Conservation (phyloP, 2,888 invertebrate species). For the Sycophila texana region DNA sequence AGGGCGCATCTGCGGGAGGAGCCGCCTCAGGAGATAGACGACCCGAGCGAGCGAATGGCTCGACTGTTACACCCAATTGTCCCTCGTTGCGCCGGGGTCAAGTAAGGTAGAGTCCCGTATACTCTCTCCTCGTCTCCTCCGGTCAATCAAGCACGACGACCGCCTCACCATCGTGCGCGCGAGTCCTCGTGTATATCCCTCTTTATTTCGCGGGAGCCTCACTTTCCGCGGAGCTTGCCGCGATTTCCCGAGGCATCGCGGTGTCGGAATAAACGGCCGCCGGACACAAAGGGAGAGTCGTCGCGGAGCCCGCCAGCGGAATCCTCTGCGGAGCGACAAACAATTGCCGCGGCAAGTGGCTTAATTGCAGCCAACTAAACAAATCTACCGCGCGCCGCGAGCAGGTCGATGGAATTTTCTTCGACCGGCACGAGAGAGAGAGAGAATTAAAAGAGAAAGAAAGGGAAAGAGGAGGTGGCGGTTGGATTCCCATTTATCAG, state of each 20-base stretch:
- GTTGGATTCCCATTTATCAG: conserved; percentile 74
- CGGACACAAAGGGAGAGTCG: conserved; percentile 4
- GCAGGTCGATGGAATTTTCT: neutral
- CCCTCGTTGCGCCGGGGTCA: conserved; percentile 75
- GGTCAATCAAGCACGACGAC: conserved; percentile 6
- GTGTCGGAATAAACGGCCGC: no score
- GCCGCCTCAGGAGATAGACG: conserved; percentile 53
- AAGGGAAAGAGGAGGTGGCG: neutral
- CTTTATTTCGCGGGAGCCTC: neutral
- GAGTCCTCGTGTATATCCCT: conserved; percentile 5
- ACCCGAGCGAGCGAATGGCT: conserved; percentile 71
- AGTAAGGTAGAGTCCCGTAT: conserved; percentile 70
- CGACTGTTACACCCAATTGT: conserved; percentile 76
- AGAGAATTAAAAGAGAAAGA: neutral
- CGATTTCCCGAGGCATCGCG: neutral
- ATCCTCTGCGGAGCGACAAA: conserved; percentile 75
- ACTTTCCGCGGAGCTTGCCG: neutral
- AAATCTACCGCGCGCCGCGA: conserved; percentile 62
- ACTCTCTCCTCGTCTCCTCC: conserved; percentile 4
- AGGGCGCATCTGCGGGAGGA: conserved; percentile 34
- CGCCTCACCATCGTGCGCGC: conserved; percentile 19
- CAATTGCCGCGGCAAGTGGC: conserved; percentile 76
- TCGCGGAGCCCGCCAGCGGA: conserved; percentile 71
- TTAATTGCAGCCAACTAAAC: conserved; percentile 76
- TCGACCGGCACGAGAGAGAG: neutral